Conservation (phyloP, 1,140 invertebrate species). For the Penaeus chinensis region DNA sequence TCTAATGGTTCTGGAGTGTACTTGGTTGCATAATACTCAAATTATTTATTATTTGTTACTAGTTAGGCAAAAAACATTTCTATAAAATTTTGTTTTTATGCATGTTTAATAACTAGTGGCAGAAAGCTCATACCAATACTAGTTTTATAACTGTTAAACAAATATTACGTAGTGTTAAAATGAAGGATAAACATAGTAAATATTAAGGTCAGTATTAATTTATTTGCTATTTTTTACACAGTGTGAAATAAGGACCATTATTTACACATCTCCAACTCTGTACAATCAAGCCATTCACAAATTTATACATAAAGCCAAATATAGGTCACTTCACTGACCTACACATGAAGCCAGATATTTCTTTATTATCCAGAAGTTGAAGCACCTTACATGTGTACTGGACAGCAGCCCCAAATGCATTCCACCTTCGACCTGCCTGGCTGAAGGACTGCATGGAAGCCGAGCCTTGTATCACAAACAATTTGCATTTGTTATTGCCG, state of each 20-base stretch:
- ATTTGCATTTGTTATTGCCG: too few species aligned
- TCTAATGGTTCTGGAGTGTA: too few species aligned
- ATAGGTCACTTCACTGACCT: constrained; percentile 33
- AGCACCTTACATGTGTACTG: constrained; percentile 51
- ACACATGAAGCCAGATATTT: constrained; percentile 33
- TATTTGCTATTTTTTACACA: constrained; percentile 52
- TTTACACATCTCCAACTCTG: constrained; percentile 58
- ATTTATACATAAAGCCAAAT: constrained; percentile 60
- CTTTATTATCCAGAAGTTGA: constrained; percentile 36
- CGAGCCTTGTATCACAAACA: neutral
- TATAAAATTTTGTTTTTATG: neutral
- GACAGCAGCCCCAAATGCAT: constrained; percentile 38
- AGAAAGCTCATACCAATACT: too few species aligned
- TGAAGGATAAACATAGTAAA: neutral
- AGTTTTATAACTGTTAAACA: neutral
- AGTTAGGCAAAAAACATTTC: neutral
- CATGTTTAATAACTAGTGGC: neutral
- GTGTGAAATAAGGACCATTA: constrained; percentile 56
- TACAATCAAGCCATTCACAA: constrained; percentile 58
- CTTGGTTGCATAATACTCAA: too few species aligned
- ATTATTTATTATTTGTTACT: neutral
- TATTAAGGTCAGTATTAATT: constrained; percentile 51
- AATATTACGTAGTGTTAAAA: neutral
- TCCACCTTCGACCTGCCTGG: constrained; percentile 32
- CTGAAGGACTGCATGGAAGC: constrained; percentile 31